These are phyloP conservation scores for Spinus olivaceus DNA, from an alignment of 2,797 vertebrate species.

Conservation along the genomic window DNA sequence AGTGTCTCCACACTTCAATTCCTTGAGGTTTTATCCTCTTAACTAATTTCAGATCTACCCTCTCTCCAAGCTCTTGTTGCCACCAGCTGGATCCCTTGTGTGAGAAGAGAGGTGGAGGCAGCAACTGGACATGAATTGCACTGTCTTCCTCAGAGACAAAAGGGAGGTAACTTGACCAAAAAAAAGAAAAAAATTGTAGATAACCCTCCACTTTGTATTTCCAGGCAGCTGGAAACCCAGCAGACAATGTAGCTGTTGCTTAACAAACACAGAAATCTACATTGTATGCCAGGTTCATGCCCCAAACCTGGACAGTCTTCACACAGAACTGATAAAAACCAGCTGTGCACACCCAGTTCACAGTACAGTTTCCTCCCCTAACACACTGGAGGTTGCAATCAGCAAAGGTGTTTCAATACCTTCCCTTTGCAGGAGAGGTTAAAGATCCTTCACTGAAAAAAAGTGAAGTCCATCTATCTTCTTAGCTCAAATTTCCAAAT, in stretches of 20 bases:
- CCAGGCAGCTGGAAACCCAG: slow-evolving; percentile 98
- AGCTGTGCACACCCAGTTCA: background rate
- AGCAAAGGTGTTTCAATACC: background rate
- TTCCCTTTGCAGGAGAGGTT: background rate
- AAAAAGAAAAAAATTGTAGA: background rate
- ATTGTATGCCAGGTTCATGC: slow-evolving; percentile 99
- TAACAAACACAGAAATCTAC: slow-evolving; percentile 99
- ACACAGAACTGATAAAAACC: background rate
- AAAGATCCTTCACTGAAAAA: background rate
- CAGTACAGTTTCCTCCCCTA: background rate
- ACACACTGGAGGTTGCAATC: accelerated
- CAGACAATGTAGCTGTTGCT: slow-evolving; percentile 99
- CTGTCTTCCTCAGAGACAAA: background rate
- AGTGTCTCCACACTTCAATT: background rate
- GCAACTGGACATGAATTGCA: background rate
- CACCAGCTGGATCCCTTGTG: background rate
- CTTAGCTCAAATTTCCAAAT: background rate
- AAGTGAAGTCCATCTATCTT: background rate
- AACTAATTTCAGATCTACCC: background rate
- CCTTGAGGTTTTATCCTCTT: background rate
- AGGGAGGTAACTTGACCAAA: background rate
- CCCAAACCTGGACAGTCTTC: slow-evolving; percentile 78
- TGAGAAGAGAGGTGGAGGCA: background rate
- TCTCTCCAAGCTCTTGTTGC: background rate
- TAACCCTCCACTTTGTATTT: slow-evolving; percentile 57